These are phyloP conservation scores for Callinectes sapidus DNA, from an alignment of 2,888 invertebrate genomes.

Conservation along the genomic window DNA sequence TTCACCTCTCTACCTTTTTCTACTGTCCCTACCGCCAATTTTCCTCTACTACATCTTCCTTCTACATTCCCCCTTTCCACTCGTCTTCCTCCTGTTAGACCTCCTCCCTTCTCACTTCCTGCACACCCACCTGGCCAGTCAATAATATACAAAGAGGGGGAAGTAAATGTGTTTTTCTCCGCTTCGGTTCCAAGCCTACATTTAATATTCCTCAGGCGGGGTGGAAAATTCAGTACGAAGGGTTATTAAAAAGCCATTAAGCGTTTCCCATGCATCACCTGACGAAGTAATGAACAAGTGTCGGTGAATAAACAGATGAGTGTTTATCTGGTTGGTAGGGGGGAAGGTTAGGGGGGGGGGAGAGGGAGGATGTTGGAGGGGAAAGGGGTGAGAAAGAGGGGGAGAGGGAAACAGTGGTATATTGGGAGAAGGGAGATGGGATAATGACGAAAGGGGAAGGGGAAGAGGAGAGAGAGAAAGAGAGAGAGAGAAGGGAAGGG, in stretches of 20 bases:
- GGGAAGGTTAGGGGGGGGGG: not conserved
- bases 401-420: not conserved
- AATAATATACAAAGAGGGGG: not conserved
- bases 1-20: not conserved
- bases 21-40: not conserved
- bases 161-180: not conserved
- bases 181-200: not conserved
- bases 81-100: not conserved
- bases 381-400: not conserved
- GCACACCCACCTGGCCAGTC: not conserved
- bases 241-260: constrained; percentile 30
- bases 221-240: not conserved
- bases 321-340: not conserved
- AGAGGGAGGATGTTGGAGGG: not conserved
- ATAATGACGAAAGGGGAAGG: not conserved
- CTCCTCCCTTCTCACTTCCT: not conserved
- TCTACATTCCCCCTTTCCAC: not conserved
- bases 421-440: not conserved
- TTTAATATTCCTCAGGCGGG: not conserved
- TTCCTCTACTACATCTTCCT: not conserved
- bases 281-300: constrained; percentile 29
- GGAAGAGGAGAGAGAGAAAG: not conserved
- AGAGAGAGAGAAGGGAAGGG: not conserved
- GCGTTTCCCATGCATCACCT: constrained; percentile 27
- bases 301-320: constrained; percentile 19